Base-by-base conservation (phyloP, 2,797 vertebrate genomes). In the Uromys caudimaculatus region DNA sequence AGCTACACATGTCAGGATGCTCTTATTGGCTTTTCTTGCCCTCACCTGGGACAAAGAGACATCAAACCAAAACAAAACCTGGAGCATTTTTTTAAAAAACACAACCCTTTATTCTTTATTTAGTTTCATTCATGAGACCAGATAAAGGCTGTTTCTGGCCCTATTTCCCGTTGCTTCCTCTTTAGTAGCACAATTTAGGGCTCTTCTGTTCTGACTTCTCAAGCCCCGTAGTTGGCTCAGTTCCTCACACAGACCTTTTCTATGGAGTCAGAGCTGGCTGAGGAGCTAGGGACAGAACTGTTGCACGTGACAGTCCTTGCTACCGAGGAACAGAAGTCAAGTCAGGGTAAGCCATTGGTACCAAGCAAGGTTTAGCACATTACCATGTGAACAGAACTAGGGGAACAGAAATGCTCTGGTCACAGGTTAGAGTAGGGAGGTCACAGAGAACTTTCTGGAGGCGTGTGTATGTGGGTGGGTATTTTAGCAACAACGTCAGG, bases 131-230 rank as follows among this genome's bases (percentile, higher is more conserved):
- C 10, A 50, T 47, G 69, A 94, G 60, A 81, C 35, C 32, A 86
- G 32, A 88, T 32, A 38, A 27, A 77, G 32, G 27, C 12, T 64
- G 35, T 60, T 64, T 88, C 38, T 11, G 75, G 77, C 27, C 54
- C 62, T 24, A 14, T 9, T 35, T 52, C 21, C 41, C 23, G 29
- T 6, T 69, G 13, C 35, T 17, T 58, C 69, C 12, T 17, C 60
- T 24, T 2, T 0, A 0, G 13, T 4, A 12, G 6, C 2, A 1
- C 8, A 32, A n/a, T 32, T 38, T 14, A 62, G 47, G 23, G 6
- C 19, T 91, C 41, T 56, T 12, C 27, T 67, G 10, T 78, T 67
- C 44, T 38, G 62, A 56, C 38, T 4, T 64, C 56, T 41, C 16
- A 12, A 54, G 35, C 27, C 27, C 7, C 27, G 4, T 13, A 14